A percentile compares a stretch with the other conserved stretches of the same genome.
phyloP scores from a whole-genome alignment of 2,888 invertebrate species.

The Macrosiphum euphorbiae region DNA sequence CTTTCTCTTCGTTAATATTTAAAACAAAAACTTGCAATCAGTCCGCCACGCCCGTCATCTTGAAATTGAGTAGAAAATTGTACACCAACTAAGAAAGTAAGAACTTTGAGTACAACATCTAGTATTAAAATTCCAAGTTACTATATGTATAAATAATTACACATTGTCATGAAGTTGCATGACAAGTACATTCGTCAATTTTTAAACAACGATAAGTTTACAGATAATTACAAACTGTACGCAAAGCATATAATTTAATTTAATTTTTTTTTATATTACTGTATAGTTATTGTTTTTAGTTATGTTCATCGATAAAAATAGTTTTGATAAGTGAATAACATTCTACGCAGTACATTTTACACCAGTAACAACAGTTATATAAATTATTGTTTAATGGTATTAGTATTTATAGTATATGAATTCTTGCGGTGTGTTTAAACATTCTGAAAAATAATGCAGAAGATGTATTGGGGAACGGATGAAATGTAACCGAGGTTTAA shows the following conservation, averaged over 20 bases:
- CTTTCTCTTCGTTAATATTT: constrained; percentile 2
- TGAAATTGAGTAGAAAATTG: background rate
- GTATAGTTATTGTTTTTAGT: background rate
- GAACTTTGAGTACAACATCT: background rate
- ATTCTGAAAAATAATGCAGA: background rate
- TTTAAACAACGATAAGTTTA: background rate
- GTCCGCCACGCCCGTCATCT: background rate
- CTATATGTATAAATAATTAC: constrained; percentile 11
- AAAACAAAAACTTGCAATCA: constrained; percentile 3
- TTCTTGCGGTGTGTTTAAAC: background rate
- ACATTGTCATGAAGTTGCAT: background rate
- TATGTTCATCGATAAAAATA: background rate
- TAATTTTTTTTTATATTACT: background rate
- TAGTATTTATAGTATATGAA: background rate
- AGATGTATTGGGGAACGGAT: background rate
- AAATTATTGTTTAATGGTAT: background rate
- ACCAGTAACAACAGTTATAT: background rate
- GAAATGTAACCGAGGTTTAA: background rate
- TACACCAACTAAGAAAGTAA: background rate
- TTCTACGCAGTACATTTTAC: background rate
- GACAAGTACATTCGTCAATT: background rate
- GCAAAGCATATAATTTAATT: background rate
- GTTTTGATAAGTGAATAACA: background rate
- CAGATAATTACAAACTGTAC: background rate
- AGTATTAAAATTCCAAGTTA: constrained; percentile 3